phyloP scores from a whole-genome alignment of 2,797 vertebrate species.

The Parambassis ranga region DNA sequence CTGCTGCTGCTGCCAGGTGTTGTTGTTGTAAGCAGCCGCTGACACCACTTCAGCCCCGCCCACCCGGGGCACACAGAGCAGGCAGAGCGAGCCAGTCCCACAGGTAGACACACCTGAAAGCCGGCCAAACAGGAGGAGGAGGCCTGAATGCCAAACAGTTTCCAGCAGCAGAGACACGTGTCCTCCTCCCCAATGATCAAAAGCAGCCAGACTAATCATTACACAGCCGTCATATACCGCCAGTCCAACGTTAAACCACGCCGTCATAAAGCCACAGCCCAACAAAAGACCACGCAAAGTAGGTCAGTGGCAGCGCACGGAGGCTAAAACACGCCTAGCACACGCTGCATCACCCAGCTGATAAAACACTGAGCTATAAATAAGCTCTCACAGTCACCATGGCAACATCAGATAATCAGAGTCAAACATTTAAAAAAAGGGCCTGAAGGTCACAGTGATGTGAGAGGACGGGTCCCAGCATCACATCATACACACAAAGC shows the following conservation, averaged over 20 bases:
- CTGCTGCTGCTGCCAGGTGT: conserved; percentile 19
- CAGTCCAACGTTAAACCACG: no score
- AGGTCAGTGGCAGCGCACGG: no score
- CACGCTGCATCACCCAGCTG: neutral
- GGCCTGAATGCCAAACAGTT: neutral
- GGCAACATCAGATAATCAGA: neutral
- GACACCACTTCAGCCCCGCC: conserved; percentile 24
- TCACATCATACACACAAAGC: no score
- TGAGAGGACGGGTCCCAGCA: no score
- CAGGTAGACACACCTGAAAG: conserved; percentile 69
- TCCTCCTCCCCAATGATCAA: no score
- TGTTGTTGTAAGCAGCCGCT: conserved; percentile 8
- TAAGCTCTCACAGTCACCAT: neutral
- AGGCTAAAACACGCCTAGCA: conserved; percentile 21
- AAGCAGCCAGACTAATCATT: no score
- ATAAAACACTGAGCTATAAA: conserved; percentile 1
- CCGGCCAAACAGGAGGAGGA: conserved; percentile 43
- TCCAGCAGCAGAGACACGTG: no score
- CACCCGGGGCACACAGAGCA: conserved; percentile 31
- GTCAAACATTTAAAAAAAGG: no score
- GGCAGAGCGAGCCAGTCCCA: conserved; percentile 50
- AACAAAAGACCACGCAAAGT: neutral
- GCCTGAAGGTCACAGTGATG: neutral
- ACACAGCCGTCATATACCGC: no score
- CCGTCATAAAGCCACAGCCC: no score